phyloP scores from a whole-genome alignment of 2,113 vertebrate species.

The Meleagris gallopavo region DNA sequence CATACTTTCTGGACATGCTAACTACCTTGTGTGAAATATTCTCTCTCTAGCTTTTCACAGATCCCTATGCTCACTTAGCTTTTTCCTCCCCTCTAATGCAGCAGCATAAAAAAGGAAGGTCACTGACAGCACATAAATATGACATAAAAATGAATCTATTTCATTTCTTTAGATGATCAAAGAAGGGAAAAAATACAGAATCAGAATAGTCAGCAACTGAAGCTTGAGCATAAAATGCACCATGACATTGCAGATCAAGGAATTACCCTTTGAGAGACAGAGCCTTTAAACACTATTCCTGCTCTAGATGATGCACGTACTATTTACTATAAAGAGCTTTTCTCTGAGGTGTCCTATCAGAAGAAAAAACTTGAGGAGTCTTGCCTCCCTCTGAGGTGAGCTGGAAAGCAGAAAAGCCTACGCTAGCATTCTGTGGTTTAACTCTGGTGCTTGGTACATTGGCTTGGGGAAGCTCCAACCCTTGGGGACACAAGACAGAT shows the following conservation, averaged over 20 bases:
- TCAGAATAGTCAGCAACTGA: background rate
- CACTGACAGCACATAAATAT: background rate
- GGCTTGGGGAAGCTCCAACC: background rate
- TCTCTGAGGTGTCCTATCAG: background rate
- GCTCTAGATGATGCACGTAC: background rate
- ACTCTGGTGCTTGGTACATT: accelerated
- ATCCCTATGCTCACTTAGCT: background rate
- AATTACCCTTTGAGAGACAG: background rate
- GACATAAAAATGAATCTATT: background rate
- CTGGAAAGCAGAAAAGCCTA: background rate
- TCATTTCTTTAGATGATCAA: background rate
- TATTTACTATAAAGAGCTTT: background rate
- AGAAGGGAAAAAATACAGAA: background rate
- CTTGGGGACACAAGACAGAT: background rate
- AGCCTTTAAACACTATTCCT: background rate
- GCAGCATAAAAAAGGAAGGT: background rate
- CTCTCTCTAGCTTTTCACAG: background rate
- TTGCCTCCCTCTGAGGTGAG: background rate
- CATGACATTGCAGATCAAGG: background rate
- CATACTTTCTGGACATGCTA: background rate
- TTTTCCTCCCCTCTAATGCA: background rate
- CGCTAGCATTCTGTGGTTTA: background rate
- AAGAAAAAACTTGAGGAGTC: background rate
- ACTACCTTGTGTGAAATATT: background rate
- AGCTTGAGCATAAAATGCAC: background rate